Base-by-base conservation (phyloP, 2,888 invertebrate species). In the Lordiphosa andalusiaca region DNA sequence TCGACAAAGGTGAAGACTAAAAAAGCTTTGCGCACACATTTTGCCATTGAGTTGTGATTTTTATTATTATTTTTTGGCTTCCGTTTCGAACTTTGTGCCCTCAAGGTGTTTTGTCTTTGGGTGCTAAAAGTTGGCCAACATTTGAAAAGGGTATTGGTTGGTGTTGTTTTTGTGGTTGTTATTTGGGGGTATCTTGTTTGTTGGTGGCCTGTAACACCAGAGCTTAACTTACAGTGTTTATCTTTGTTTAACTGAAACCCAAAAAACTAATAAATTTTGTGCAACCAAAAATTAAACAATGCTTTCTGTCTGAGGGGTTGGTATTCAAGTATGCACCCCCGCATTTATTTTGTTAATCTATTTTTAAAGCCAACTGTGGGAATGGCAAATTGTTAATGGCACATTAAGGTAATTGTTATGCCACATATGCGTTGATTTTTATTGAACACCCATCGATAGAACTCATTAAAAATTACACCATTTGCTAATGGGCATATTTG, bases 211-310 rank as follows among this genome's bases (percentile, higher is more conserved):
- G 53, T 56, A 49, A 57, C 61, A 33, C 23, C 49, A 38, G 7
- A 47, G 49, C 46, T 53, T 47, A 67, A 65, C 67, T 65, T 73
- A 23, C 41, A 49, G 30, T 58, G 60, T 67, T 73, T 69, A 73
- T 67, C 62, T 63, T 57, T 56, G 53, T 46, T 65, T 39, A 56
- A 63, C 56, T 67, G 69, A 71, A 62, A 64, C 53, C 19, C 25
- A 30, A 62, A 62, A 25, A 71, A 50, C 50, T 58, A 54, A 75
- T 75, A 69, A 76, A 75, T 71, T 55, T 41, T 51, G 37, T 4
- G 25, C 36, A 42, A 35, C 25, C 25, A 25, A 25, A 25, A 25
- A 25, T 25, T 25, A 6, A 30, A 7, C 30, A 9, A 30, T 30
- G n/a, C 25, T 42, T 42, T 44, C 16, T n/a, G n/a, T n/a, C n/a